Evolutionary conservation across 2,888 invertebrate species (phyloP).

Genomic region (Dicyrtoma fusca): DNA sequence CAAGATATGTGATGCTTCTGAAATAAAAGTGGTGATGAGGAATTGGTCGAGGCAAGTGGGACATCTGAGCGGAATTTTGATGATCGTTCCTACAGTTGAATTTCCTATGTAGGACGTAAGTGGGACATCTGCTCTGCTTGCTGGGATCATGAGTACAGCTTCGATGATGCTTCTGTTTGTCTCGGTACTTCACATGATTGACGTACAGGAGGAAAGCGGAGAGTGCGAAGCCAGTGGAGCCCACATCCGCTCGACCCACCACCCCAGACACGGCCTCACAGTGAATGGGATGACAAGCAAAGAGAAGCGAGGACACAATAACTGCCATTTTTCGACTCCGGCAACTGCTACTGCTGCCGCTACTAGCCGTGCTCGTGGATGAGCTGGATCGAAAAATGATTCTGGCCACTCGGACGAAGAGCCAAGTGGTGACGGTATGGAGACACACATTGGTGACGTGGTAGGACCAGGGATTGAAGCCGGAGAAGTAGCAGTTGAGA

Average conservation of each 20-base stretch:
- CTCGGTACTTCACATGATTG: conserved; percentile 68
- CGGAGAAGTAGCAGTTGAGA: conserved; percentile 74
- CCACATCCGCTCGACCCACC: conserved; percentile 92
- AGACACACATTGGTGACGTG: conserved; percentile 69
- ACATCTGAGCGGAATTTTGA: conserved; percentile 2
- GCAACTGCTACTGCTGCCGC: neutral
- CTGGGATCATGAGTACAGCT: neutral
- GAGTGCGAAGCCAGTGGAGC: conserved; percentile 88
- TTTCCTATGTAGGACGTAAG: conserved; percentile 7
- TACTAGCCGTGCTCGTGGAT: neutral
- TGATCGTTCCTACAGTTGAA: neutral
- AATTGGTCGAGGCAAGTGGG: neutral
- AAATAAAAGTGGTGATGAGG: conserved; percentile 30
- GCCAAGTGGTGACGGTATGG: conserved; percentile 61
- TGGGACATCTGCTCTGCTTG: neutral
- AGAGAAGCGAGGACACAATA: conserved; percentile 76
- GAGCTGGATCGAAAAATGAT: conserved; percentile 43
- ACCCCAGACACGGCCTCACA: conserved; percentile 95
- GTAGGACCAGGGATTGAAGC: conserved; percentile 79
- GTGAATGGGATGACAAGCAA: conserved; percentile 94
- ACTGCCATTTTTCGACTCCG: conserved; percentile 56
- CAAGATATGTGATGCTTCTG: conserved; percentile 66
- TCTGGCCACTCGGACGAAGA: conserved; percentile 60
- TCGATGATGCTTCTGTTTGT: conserved; percentile 12
- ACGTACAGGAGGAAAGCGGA: conserved; percentile 83